Conservation (phyloP, 2,113 vertebrate genomes). For the Ptychochromis oligacanthus region DNA sequence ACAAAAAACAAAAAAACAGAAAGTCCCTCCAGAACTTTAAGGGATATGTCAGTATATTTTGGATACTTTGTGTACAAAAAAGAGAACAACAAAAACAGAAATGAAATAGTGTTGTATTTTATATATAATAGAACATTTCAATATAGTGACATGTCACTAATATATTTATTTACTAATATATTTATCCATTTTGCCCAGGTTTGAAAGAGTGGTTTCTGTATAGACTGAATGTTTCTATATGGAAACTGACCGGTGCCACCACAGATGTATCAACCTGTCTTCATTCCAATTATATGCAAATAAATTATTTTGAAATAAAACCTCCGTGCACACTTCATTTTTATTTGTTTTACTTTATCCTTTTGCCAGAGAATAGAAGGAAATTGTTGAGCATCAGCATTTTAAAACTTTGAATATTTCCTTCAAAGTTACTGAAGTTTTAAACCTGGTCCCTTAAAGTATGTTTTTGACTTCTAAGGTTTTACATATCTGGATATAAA, state of each 20-base stretch:
- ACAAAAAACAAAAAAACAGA: slow-evolving; percentile 63
- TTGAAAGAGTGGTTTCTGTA: slow-evolving; percentile 81
- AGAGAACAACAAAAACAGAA: slow-evolving; percentile 79
- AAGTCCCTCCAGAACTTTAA: slow-evolving; percentile 76
- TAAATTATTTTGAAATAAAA: slow-evolving; percentile 85
- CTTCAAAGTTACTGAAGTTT: no score
- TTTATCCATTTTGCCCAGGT: slow-evolving; percentile 91
- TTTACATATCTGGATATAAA: no score
- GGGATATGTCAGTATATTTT: slow-evolving; percentile 84
- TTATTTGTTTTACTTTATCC: not conserved
- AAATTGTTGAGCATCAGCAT: no score
- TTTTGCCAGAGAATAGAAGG: not conserved
- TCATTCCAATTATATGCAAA: slow-evolving; percentile 85
- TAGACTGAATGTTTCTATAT: slow-evolving; percentile 81
- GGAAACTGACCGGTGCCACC: slow-evolving; percentile 78
- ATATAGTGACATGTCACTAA: slow-evolving; percentile 93
- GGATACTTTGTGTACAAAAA: slow-evolving; percentile 83
- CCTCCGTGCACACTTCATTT: not conserved
- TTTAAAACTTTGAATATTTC: no score
- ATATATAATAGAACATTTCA: slow-evolving; percentile 94
- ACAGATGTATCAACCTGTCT: slow-evolving; percentile 80
- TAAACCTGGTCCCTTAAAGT: no score
- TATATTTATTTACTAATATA: slow-evolving; percentile 99
- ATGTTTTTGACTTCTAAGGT: no score
- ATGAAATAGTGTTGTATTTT: slow-evolving; percentile 92